Conservation (phyloP, 2,888 invertebrate genomes). For the Lypha dubia region DNA sequence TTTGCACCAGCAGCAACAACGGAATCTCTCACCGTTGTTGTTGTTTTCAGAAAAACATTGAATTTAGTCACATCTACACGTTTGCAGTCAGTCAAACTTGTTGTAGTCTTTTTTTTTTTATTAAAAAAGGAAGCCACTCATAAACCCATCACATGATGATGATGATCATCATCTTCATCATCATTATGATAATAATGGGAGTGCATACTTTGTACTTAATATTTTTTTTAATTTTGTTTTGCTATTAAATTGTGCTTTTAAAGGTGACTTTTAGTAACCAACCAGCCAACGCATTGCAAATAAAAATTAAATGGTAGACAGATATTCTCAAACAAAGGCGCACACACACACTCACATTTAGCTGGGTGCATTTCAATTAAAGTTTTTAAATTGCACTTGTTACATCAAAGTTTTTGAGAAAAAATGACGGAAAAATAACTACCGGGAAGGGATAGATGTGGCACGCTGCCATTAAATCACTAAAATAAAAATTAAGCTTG, state of each 20-base stretch:
- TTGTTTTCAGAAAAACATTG: conserved; percentile 37
- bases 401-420: conserved; percentile 57
- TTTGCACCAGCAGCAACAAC: conserved; percentile 16
- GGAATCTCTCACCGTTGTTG: conserved; percentile 52
- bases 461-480: conserved; percentile 10
- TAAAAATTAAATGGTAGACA: conserved; percentile 62
- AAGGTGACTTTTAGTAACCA: conserved; percentile 64
- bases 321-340: conserved; percentile 48
- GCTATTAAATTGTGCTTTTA: conserved; percentile 67
- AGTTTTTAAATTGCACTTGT: conserved; percentile 68
- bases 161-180: conserved; percentile 28
- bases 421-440: conserved; percentile 21
- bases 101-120: conserved; percentile 14
- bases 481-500: too few relatives aligned
- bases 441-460: neutral
- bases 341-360: neutral
- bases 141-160: conserved; percentile 63
- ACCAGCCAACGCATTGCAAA: conserved; percentile 66
- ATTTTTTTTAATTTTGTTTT: conserved; percentile 51
- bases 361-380: conserved; percentile 63
- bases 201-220: conserved; percentile 62
- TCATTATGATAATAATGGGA: conserved; percentile 62
- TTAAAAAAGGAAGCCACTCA: conserved; percentile 53
- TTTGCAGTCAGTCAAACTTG: conserved; percentile 34
- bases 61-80: conserved; percentile 59